Evolutionary conservation across 1,140 invertebrate species (phyloP).

Genomic region (Asbolus verrucosus): DNA sequence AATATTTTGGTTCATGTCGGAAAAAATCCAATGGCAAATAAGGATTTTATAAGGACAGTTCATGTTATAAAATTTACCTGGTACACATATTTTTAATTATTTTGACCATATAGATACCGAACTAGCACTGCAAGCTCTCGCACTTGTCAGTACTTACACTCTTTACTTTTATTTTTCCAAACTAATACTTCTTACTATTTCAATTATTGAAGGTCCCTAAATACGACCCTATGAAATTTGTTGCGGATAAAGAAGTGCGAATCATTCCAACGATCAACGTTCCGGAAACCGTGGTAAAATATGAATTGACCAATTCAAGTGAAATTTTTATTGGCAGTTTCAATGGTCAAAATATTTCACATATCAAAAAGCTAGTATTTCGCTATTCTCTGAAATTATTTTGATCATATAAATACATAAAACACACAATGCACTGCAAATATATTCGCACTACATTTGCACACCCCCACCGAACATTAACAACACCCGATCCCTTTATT

Average conservation of each 20-base stretch:
- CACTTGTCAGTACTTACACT: too few species aligned
- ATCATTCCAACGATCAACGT: conserved; percentile 21
- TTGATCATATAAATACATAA: conserved; percentile 24
- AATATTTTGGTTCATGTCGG: too few species aligned
- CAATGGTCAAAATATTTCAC: conserved; percentile 32
- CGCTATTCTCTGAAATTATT: conserved; percentile 13
- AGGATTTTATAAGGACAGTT: too few species aligned
- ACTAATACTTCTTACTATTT: not conserved
- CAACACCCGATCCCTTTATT: not conserved
- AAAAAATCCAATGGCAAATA: too few species aligned
- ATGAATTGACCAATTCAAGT: not conserved
- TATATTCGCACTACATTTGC: conserved; percentile 15
- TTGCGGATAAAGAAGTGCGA: conserved; percentile 51
- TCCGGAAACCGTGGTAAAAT: conserved; percentile 17
- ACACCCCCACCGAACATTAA: conserved; percentile 18
- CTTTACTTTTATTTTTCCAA: too few species aligned
- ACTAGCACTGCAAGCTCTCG: too few species aligned
- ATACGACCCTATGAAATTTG: conserved; percentile 61
- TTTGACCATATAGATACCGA: too few species aligned
- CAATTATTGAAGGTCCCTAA: conserved; percentile 31
- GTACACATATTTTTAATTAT: too few species aligned
- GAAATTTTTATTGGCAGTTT: not conserved
- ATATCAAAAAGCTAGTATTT: not conserved
- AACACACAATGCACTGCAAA: conserved; percentile 14
- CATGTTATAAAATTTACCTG: too few species aligned